These are phyloP conservation scores for Phalera bucephala DNA, from an alignment of 2,888 invertebrate genomes.

Conservation along the genomic window DNA sequence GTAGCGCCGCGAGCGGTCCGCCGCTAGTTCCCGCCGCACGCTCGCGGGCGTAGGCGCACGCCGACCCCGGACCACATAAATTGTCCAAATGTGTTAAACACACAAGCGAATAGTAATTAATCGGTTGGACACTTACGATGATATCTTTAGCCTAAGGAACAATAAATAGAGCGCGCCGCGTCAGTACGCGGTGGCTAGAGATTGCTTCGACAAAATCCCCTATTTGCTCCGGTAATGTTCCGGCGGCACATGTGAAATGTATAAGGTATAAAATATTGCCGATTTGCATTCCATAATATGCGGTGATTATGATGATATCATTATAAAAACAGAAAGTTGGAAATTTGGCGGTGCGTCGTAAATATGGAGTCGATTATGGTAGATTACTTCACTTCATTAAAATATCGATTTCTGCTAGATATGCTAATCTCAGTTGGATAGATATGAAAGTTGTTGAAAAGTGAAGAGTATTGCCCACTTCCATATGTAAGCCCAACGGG, in stretches of 20 bases:
- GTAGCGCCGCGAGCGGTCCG: slow-evolving; percentile 67
- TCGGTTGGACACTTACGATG: background rate
- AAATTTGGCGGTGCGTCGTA: slow-evolving; percentile 7
- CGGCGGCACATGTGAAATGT: no score
- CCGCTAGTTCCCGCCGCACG: slow-evolving; percentile 15
- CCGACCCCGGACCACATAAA: slow-evolving; percentile 7
- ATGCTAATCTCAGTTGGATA: background rate
- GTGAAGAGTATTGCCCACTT: background rate
- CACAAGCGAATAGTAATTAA: background rate
- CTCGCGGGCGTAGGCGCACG: slow-evolving; percentile 12
- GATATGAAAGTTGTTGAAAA: slow-evolving; percentile 2
- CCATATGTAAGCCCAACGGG: background rate
- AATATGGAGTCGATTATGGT: slow-evolving; percentile 14
- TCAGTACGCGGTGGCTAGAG: no score
- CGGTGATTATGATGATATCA: slow-evolving; percentile 11
- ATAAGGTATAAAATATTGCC: slow-evolving; percentile 2
- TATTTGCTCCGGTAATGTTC: no score
- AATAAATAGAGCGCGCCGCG: no score
- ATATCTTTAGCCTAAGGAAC: no score
- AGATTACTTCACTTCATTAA: slow-evolving; percentile 15
- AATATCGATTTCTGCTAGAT: slow-evolving; percentile 1
- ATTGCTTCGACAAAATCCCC: no score
- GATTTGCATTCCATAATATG: slow-evolving; percentile 18
- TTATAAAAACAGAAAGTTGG: slow-evolving; percentile 21
- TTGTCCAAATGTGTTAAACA: slow-evolving; percentile 1